Evolutionary conservation across 2,888 invertebrate genomes (phyloP), one percentile per base, ranked within the genome.

Genomic region (Leptogaster cylindrica): DNA sequence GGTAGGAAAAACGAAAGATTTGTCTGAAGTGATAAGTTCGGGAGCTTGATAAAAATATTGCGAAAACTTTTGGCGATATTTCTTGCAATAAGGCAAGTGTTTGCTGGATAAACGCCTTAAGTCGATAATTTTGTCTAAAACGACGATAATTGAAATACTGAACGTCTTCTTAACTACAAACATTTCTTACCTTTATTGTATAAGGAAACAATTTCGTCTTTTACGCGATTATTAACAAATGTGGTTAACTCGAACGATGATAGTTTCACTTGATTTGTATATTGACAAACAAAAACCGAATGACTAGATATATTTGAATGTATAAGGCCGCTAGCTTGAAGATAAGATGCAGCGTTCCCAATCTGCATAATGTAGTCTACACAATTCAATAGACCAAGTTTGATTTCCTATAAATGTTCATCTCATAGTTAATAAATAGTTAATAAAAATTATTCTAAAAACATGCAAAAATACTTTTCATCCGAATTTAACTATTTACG

Each of bases 251-350:
- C 78, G 25, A 84, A 77, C 70, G 83, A 83, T 0, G 82, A 79
- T 1, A 84, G 73, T 75, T 84, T 84, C 2, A 83, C 84, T 0
- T 82, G 75, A 46, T 67, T 68, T 41, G 68, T 68, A 39, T 68
- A 16, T 27, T 71, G 50, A n/a, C 68, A 69, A 10, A 84, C 74
- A 77, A 83, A 79, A n/a, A 84, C 73, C 33, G 78, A 75, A 61
- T 77, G 76, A 71, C 84, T 84, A 69, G 76, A 80, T 14, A 84
- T 75, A 25, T 79, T 82, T 0, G 83, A 82, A 76, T 84, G 84
- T 1, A 84, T 71, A 73, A 78, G 82, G 10, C 82, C 82, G 72
- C 82, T 83, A 82, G 83, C 83, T 18, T 81, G 78, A 2, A 84
- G 77, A 76, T 83, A 84, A 1, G 81, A 78, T 10, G 83, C 75